A percentile compares a stretch with the other conserved stretches of the same genome.
These are phyloP conservation scores for Lordiphosa collinella DNA, from an alignment of 1,140 invertebrate genomes.

Conservation along the genomic window DNA sequence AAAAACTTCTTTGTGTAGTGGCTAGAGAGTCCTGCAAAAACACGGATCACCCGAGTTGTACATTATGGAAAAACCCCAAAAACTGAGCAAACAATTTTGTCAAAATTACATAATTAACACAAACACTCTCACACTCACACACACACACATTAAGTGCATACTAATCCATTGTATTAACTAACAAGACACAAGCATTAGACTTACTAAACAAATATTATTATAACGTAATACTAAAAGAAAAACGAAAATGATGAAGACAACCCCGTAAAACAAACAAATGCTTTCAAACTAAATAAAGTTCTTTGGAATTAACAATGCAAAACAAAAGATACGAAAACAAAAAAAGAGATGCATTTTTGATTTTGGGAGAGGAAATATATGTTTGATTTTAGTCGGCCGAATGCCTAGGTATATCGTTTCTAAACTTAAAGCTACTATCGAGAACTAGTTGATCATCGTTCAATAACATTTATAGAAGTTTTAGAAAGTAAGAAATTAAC, in stretches of 20 bases:
- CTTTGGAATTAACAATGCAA: constrained; percentile 71
- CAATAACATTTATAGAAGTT: too few relatives aligned
- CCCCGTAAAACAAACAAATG: constrained; percentile 50
- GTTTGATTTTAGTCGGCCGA: too few relatives aligned
- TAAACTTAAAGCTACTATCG: too few relatives aligned
- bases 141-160: constrained; percentile 29
- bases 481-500: too few relatives aligned
- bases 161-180: constrained; percentile 67
- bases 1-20: constrained; percentile 15
- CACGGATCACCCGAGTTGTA: constrained; percentile 28
- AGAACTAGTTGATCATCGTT: too few relatives aligned
- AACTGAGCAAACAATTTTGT: constrained; percentile 18
- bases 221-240: constrained; percentile 60
- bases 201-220: constrained; percentile 69
- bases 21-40: constrained; percentile 5
- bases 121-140: constrained; percentile 1
- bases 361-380: too few relatives aligned
- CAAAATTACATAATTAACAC: constrained; percentile 31
- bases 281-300: constrained; percentile 79
- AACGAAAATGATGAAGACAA: constrained; percentile 24
- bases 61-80: constrained; percentile 31
- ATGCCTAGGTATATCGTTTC: too few relatives aligned
- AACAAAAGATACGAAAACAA: constrained; percentile 44
- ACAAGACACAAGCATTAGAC: constrained; percentile 60
- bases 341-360: background rate